Evolutionary conservation across 2,113 vertebrate genomes (phyloP).

Genomic region (Scomber japonicus): DNA sequence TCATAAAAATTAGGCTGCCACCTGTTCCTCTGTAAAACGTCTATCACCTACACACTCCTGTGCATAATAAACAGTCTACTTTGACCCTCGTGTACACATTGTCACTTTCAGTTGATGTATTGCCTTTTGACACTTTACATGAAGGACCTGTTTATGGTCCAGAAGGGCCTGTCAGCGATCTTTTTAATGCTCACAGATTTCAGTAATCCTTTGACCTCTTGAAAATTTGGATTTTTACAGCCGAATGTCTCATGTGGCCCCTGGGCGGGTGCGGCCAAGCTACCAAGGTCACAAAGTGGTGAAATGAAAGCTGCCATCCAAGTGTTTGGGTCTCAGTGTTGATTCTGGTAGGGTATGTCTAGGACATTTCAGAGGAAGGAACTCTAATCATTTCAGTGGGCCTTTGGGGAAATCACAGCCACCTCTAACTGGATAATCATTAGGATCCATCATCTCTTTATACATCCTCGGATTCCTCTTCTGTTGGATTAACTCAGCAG

Average conservation of each 20-base stretch:
- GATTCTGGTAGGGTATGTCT: neutral
- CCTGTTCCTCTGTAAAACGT: slow-evolving; percentile 17
- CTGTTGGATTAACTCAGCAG: slow-evolving; percentile 31
- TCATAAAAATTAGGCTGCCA: slow-evolving; percentile 5
- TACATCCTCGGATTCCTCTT: neutral
- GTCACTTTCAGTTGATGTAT: neutral
- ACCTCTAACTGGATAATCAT: slow-evolving; percentile 24
- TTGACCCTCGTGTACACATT: neutral
- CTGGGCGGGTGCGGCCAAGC: neutral
- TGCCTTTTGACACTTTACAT: neutral
- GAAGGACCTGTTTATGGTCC: slow-evolving; percentile 20
- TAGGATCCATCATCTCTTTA: slow-evolving; percentile 1
- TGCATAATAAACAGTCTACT: slow-evolving; percentile 5
- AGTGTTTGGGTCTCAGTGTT: slow-evolving; percentile 18
- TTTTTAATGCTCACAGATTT: slow-evolving; percentile 31
- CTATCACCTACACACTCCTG: neutral
- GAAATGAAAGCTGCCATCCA: slow-evolving; percentile 25
- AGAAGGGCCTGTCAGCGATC: slow-evolving; percentile 30
- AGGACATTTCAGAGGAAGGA: slow-evolving; percentile 4
- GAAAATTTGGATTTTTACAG: slow-evolving; percentile 58
- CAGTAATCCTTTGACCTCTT: slow-evolving; percentile 61
- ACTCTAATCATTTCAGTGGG: slow-evolving; percentile 16
- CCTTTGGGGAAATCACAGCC: slow-evolving; percentile 8
- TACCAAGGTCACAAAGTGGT: slow-evolving; percentile 38
- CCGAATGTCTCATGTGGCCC: slow-evolving; percentile 39